Percentiles rank a stretch among this genome's conserved stretches.
Evolutionary conservation across 2,113 vertebrate genomes (phyloP).

Genomic region (Sphaerodactylus townsendi): DNA sequence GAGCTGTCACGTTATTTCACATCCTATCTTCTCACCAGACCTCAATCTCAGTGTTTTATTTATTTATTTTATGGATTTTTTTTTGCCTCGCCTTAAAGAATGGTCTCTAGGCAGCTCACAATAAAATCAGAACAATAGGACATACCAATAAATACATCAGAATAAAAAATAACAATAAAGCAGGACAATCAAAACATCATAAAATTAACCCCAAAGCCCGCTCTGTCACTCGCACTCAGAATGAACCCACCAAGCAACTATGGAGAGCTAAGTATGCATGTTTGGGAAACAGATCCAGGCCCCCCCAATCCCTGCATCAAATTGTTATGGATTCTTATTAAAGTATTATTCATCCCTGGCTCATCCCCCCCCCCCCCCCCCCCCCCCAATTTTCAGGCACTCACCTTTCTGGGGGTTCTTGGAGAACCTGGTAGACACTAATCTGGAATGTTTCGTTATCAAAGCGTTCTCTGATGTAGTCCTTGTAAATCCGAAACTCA

Average conservation of each 20-base stretch:
- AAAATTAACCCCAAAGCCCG: too few species aligned
- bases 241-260: background rate
- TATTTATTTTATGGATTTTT: too few species aligned
- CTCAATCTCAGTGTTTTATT: too few species aligned
- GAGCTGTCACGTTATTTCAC: background rate
- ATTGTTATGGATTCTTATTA: background rate
- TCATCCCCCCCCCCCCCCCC: fast-evolving
- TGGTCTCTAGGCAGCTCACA: too few species aligned
- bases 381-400: too few species aligned
- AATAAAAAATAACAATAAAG: too few species aligned
- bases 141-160: too few species aligned
- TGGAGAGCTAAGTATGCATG: background rate
- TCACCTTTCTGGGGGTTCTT: conserved; percentile 84
- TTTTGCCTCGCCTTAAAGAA: too few species aligned
- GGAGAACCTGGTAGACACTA: conserved; percentile 90
- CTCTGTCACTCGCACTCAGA: background rate
- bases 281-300: background rate
- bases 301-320: background rate
- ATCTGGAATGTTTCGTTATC: conserved; percentile 92
- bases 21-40: background rate
- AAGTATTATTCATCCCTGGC: background rate
- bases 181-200: too few species aligned
- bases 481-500: conserved; percentile 94
- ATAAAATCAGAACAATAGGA: too few species aligned
- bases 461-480: conserved; percentile 81